A percentile compares a stretch with the other conserved stretches of the same genome.
Conservation (phyloP, 2,113 vertebrate genomes). For the Porphyrio hochstetteri region DNA sequence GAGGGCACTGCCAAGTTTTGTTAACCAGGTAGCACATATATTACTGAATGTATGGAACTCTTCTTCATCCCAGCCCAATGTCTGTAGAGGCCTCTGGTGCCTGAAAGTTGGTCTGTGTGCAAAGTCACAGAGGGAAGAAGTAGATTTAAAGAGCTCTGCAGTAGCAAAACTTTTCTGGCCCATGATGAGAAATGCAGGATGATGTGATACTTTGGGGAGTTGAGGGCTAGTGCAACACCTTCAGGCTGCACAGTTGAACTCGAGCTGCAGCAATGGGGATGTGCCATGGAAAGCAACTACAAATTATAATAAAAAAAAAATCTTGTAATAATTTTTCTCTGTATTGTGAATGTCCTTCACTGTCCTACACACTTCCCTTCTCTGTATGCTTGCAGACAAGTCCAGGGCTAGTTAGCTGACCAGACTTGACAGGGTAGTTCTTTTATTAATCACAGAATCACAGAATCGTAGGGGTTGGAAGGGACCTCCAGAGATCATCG, state of each 20-base stretch:
- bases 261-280: rapidly evolving
- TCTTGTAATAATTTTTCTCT: background rate
- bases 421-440: background rate
- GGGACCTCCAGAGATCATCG: too few species aligned
- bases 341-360: background rate
- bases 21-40: background rate
- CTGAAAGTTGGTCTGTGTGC: background rate
- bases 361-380: background rate
- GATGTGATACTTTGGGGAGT: background rate
- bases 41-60: background rate
- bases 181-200: background rate
- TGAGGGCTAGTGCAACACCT: background rate
- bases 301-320: background rate
- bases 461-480: too few species aligned
- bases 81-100: background rate
- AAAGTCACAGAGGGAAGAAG: background rate
- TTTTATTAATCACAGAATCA: background rate
- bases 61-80: background rate
- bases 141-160: background rate
- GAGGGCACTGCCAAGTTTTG: background rate
- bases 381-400: background rate
- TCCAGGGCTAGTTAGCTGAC: background rate
- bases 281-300: background rate
- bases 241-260: background rate
- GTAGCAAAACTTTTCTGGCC: background rate